A percentile compares a stretch with the other conserved stretches of the same genome.
These are phyloP conservation scores for Acrocephalus arundinaceus DNA, from an alignment of 2,113 vertebrate genomes.

Conservation along the genomic window DNA sequence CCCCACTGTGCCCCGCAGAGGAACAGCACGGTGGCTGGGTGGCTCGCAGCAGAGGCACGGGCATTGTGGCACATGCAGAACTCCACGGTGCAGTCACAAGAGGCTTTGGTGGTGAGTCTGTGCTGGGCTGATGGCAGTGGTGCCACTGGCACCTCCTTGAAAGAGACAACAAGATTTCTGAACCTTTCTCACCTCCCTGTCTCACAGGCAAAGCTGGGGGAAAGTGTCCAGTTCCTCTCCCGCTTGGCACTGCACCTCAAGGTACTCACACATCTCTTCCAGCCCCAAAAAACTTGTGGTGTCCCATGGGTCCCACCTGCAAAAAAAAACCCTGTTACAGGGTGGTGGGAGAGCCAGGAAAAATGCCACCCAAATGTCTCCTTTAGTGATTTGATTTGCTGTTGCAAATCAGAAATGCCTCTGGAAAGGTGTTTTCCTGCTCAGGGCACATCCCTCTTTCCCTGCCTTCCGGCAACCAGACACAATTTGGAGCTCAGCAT, in stretches of 20 bases:
- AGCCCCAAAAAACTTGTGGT: background rate
- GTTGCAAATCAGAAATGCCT: background rate
- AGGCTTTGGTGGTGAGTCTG: conserved; percentile 71
- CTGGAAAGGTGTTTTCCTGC: background rate
- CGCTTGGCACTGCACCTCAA: conserved; percentile 48
- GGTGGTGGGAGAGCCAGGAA: background rate
- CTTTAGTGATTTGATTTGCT: background rate
- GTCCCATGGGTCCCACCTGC: background rate
- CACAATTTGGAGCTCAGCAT: rapidly evolving
- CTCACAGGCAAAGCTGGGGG: conserved; percentile 66
- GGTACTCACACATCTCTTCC: background rate
- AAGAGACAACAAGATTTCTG: background rate
- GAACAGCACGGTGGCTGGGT: background rate
- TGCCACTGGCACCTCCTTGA: background rate
- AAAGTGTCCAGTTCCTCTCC: conserved; percentile 61
- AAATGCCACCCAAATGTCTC: background rate
- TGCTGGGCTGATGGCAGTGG: rapidly evolving
- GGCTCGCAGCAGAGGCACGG: conserved; percentile 1
- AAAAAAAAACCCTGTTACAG: background rate
- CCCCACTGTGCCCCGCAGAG: conserved; percentile 19
- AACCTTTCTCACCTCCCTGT: background rate
- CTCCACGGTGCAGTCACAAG: conserved; percentile 33
- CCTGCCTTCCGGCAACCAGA: rapidly evolving
- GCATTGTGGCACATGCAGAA: conserved; percentile 53
- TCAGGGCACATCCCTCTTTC: background rate